Conservation (phyloP, 2,888 invertebrate species). For the Chalcosyrphus nemorum region DNA sequence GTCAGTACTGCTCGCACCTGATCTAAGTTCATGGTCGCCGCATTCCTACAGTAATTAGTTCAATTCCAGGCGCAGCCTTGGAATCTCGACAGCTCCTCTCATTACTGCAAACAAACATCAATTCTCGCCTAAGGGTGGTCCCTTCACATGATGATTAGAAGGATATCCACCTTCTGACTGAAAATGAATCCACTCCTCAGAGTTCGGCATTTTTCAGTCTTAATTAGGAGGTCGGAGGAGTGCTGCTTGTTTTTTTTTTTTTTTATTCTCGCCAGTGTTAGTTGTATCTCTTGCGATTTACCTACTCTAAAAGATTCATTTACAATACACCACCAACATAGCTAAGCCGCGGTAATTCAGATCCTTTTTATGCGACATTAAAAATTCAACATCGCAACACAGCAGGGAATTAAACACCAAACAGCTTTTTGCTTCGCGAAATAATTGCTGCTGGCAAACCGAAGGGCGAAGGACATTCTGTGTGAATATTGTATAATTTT, state of each 20-base stretch:
- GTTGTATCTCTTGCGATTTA: not conserved
- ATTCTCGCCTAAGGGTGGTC: not conserved
- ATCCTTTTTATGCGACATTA: conserved; percentile 57
- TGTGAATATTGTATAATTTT: conserved; percentile 42
- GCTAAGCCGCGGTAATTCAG: conserved; percentile 19
- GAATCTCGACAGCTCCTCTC: not conserved
- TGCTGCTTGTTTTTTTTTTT: not conserved
- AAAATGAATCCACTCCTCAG: not conserved
- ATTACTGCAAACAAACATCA: not conserved
- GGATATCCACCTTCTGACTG: not conserved
- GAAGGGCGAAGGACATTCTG: conserved; percentile 58
- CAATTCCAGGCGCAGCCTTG: not conserved
- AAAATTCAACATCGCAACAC: conserved; percentile 64
- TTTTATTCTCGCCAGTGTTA: too few relatives aligned
- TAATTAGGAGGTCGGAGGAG: conserved; percentile 49
- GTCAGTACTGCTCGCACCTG: too few relatives aligned
- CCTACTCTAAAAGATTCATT: conserved; percentile 31
- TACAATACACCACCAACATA: not conserved
- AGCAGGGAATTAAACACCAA: conserved; percentile 70
- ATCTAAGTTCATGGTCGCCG: not conserved
- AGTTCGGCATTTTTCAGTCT: conserved; percentile 26
- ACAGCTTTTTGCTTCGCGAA: conserved; percentile 63
- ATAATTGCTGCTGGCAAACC: conserved; percentile 60
- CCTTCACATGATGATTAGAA: not conserved
- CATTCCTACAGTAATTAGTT: not conserved